Evolutionary conservation across 1,140 invertebrate species (phyloP).

Genomic region (Cyclargus thomasi): DNA sequence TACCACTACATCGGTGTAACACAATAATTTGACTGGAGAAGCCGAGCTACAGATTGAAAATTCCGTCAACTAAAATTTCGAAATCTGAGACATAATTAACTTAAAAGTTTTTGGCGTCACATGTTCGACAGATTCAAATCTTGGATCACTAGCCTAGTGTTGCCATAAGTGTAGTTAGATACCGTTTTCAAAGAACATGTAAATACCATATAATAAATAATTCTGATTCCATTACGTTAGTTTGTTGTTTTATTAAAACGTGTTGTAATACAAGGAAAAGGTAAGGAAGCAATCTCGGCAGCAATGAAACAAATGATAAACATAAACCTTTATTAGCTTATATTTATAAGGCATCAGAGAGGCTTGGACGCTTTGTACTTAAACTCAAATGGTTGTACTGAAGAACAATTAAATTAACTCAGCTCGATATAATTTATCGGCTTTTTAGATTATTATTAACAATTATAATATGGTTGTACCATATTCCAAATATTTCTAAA

Average conservation of each 20-base stretch:
- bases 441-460: too few species aligned
- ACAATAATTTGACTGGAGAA: background rate
- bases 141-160: constrained; percentile 25
- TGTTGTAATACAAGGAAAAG: background rate
- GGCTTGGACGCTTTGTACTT: constrained; percentile 20
- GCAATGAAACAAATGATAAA: constrained; percentile 7
- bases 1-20: too few species aligned
- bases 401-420: background rate
- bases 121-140: constrained; percentile 12
- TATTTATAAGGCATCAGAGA: constrained; percentile 21
- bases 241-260: constrained; percentile 30
- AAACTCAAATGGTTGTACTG: constrained; percentile 10
- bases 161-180: constrained; percentile 46
- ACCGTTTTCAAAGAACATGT: constrained; percentile 41
- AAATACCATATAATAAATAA: constrained; percentile 58
- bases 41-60: background rate
- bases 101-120: constrained; percentile 4
- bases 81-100: background rate
- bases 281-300: too few species aligned
- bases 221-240: constrained; percentile 50
- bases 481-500: too few species aligned
- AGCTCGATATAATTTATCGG: too few species aligned
- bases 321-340: constrained; percentile 23
- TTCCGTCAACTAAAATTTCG: background rate
- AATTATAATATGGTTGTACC: too few species aligned